phyloP scores from a whole-genome alignment of 2,797 vertebrate species.

The Podarcis siculus region DNA sequence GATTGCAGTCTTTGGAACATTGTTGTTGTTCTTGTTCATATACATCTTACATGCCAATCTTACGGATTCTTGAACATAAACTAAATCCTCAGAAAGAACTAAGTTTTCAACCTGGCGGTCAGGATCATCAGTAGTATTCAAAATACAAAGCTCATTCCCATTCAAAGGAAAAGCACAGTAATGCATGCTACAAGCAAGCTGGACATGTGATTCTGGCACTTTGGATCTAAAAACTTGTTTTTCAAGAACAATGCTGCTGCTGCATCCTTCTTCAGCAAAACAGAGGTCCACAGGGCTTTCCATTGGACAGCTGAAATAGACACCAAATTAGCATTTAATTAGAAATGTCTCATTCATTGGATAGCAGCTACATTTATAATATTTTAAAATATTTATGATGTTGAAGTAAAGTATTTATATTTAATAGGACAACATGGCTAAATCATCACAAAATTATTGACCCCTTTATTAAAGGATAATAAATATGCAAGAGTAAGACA shows the following conservation, averaged over 20 bases:
- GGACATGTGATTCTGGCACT: constrained; percentile 49
- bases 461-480: no score
- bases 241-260: constrained; percentile 30
- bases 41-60: no score
- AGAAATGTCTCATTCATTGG: not conserved
- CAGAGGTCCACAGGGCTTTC: not conserved
- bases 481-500: no score
- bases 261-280: not conserved
- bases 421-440: no score
- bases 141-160: constrained; percentile 64
- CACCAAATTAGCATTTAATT: not conserved
- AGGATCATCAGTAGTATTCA: constrained; percentile 40
- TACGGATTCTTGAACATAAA: not conserved
- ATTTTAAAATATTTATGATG: no score
- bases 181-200: constrained; percentile 62
- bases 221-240: constrained; percentile 42
- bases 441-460: no score
- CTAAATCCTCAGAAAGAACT: not conserved
- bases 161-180: constrained; percentile 74
- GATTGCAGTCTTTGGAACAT: not conserved
- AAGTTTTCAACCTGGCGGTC: constrained; percentile 63
- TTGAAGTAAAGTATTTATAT: no score
- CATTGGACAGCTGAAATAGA: constrained; percentile 50
- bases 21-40: no score
- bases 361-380: no score